A percentile compares a stretch with the other conserved stretches of the same genome.
phyloP scores from a whole-genome alignment of 2,888 invertebrate species.

The Dasysyrphus tricinctus region DNA sequence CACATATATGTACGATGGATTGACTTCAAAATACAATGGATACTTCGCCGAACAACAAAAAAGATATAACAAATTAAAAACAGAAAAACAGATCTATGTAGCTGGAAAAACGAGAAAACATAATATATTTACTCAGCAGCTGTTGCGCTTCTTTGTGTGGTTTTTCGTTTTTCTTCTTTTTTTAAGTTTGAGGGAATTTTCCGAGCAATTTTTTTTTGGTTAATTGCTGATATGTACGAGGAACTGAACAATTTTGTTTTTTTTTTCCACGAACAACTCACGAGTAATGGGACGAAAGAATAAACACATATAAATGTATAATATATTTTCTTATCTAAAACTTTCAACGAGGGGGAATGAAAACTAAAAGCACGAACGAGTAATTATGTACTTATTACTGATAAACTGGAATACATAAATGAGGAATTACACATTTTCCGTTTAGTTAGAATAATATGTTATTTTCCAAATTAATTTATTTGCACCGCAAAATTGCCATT shows the following conservation, averaged over 20 bases:
- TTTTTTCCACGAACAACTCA: conserved; percentile 22
- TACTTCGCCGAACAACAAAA: conserved; percentile 9
- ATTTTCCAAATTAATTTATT: not conserved
- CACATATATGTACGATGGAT: not conserved
- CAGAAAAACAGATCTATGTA: conserved; percentile 12
- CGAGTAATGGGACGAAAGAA: conserved; percentile 12
- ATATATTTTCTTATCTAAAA: conserved; percentile 46
- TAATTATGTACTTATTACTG: conserved; percentile 37
- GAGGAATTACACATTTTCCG: not conserved
- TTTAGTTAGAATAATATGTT: not conserved
- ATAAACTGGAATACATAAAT: conserved; percentile 50
- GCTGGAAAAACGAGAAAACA: conserved; percentile 17
- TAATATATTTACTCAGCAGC: conserved; percentile 50
- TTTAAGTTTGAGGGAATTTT: not conserved
- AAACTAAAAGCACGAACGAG: conserved; percentile 2
- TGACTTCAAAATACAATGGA: conserved; percentile 36
- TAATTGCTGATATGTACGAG: conserved; percentile 14
- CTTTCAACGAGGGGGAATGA: conserved; percentile 9
- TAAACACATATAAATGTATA: not conserved
- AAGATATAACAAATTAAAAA: conserved; percentile 10
- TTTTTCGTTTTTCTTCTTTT: not conserved
- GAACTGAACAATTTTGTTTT: conserved; percentile 41
- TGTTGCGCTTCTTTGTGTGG: conserved; percentile 56
- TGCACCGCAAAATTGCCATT: not conserved
- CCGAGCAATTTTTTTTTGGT: not conserved